Conservation (phyloP, 2,113 vertebrate species). For the Columba janthina region DNA sequence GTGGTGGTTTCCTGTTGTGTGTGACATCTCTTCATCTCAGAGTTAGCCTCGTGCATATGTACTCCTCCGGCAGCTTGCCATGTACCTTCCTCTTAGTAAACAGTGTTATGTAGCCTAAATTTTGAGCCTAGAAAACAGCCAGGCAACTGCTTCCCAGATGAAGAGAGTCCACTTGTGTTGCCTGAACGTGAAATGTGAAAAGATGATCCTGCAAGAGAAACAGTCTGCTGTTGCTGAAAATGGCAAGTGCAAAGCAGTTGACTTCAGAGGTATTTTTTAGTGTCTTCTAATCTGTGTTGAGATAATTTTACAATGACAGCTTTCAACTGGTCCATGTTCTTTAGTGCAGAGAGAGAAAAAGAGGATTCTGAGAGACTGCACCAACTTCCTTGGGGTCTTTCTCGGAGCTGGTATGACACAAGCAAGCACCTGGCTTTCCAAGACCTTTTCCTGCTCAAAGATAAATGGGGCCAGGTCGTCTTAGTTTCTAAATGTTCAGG, state of each 20-base stretch:
- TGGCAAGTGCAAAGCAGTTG: neutral
- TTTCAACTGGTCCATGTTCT: neutral
- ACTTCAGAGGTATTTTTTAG: neutral
- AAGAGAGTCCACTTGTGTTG: neutral
- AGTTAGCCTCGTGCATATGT: no score
- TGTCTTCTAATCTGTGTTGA: neutral
- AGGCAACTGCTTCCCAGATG: neutral
- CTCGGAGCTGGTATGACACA: neutral
- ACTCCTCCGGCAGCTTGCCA: neutral
- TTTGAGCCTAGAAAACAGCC: neutral
- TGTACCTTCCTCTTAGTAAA: neutral
- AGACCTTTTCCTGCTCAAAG: neutral
- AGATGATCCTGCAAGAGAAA: neutral
- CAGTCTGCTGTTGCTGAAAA: neutral
- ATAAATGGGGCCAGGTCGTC: neutral
- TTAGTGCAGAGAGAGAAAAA: neutral
- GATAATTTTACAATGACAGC: neutral
- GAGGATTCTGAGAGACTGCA: neutral
- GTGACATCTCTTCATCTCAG: neutral
- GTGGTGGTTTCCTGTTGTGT: neutral
- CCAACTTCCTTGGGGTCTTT: neutral
- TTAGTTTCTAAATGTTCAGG: neutral
- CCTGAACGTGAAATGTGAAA: neutral
- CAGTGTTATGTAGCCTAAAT: neutral
- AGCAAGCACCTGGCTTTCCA: neutral